phyloP scores from a whole-genome alignment of 2,113 vertebrate genomes.

The Dipodomys stephensi region DNA sequence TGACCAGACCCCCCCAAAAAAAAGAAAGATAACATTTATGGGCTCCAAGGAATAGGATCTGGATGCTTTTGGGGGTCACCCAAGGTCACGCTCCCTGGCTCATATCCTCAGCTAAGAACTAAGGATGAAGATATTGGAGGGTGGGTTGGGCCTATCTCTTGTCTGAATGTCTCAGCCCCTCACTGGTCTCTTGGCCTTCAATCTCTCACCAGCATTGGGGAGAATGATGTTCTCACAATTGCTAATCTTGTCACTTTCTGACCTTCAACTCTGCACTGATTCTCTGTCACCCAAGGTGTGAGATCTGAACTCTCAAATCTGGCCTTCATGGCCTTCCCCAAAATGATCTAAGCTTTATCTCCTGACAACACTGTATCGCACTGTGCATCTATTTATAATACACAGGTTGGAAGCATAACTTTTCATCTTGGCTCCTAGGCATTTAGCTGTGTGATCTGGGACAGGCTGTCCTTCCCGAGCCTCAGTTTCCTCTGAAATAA shows the following conservation, averaged over 20 bases:
- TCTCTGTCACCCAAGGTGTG: neutral
- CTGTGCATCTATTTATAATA: neutral
- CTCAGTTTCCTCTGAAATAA: conserved; percentile 18
- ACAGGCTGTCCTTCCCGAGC: neutral
- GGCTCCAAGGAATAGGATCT: neutral
- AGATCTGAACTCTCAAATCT: conserved; percentile 6
- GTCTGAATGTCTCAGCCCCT: neutral
- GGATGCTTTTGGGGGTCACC: neutral
- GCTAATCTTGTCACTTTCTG: neutral
- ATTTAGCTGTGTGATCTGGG: neutral
- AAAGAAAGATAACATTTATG: neutral
- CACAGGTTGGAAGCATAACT: neutral
- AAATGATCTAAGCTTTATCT: neutral
- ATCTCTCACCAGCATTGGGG: neutral
- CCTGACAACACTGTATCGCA: neutral
- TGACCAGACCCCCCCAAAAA: too few species aligned
- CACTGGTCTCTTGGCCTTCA: neutral
- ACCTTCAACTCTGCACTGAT: neutral
- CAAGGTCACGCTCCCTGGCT: too few species aligned
- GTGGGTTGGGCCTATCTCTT: neutral
- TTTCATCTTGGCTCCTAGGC: neutral
- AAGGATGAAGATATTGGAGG: neutral
- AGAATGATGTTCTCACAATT: neutral
- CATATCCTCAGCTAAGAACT: neutral
- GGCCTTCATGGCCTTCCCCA: neutral